A percentile compares a stretch with the other conserved stretches of the same genome.
These are phyloP conservation scores for Sympetrum striolatum DNA, from an alignment of 2,888 invertebrate genomes.

Conservation along the genomic window DNA sequence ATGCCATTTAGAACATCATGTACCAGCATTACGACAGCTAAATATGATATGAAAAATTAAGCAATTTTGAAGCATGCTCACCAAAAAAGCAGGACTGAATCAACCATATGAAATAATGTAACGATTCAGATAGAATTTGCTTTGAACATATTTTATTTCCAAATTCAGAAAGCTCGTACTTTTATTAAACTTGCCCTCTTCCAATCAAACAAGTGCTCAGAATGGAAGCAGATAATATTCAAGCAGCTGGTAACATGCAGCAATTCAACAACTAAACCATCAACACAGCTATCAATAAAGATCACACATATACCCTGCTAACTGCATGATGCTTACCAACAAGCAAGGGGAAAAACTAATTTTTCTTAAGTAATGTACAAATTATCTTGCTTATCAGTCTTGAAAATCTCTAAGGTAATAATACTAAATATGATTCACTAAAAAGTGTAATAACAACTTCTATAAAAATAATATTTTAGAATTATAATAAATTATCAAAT, in stretches of 20 bases:
- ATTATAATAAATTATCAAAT: slow-evolving; percentile 12
- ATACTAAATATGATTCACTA: neutral
- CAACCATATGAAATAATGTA: neutral
- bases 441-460: slow-evolving; percentile 2
- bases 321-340: neutral
- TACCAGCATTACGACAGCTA: neutral
- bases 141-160: neutral
- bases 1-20: neutral
- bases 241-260: neutral
- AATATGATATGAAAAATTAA: neutral
- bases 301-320: neutral
- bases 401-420: neutral
- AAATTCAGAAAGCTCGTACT: neutral
- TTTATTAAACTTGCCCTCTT: neutral
- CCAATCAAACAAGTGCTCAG: neutral
- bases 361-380: neutral
- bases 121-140: neutral
- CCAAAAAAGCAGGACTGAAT: neutral
- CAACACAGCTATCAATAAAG: neutral
- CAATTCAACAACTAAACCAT: neutral
- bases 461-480: neutral
- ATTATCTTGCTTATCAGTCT: neutral
- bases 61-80: neutral
- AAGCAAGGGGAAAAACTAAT: neutral
- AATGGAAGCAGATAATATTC: neutral